Evolutionary conservation across 2,797 vertebrate species (phyloP), one percentile per base, ranked within the genome.

Genomic region (Gila robusta): DNA sequence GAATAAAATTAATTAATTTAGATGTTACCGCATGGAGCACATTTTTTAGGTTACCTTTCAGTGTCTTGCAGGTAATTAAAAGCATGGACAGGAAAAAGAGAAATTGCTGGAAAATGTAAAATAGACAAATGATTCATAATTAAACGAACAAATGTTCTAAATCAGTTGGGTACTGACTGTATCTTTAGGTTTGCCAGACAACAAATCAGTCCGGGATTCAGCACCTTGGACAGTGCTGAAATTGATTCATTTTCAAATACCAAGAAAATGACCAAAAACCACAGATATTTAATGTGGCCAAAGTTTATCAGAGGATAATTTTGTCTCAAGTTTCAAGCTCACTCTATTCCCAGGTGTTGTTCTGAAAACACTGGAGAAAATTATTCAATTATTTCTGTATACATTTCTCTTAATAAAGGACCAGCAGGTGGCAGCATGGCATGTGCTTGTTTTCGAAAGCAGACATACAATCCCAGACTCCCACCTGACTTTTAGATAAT

Each of bases 391-490:
- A n/a, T 32, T n/a, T 35, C 32, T 49, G 17, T 19, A 37, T 9
- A 5, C 10, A 6, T 54, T 41, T 62, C 17, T 52, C 41, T n/a
- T 79, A 83, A 79, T 32, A 66, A 23, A 79, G 14, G 8, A 32
- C 79, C 89, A 83, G 69, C 54, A 88, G 85, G 39, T 71, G 87
- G 85, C 85, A 72, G 79, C 69, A 83, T 74, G 54, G 54, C 28
- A 54, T 76, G 59, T 28, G 1, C 44, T 62, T 44, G 47, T 59
- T 77, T 19, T 9, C 39, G 12, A 69, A 69, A 76, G 52, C 14
- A 79, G 74, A 62, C 23, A 37, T n/a, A 47, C n/a, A 74, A 35
- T 39, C 44, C 17, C 54, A 9, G 8, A 10, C 21, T 73, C 41
- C 21, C 26, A 59, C 35, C 41, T 76, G 56, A 83, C 32, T 83